Percentiles rank a stretch among this genome's conserved stretches.
These are phyloP conservation scores for Phoenicopterus ruber DNA, from an alignment of 2,113 vertebrate genomes.

Conservation along the genomic window DNA sequence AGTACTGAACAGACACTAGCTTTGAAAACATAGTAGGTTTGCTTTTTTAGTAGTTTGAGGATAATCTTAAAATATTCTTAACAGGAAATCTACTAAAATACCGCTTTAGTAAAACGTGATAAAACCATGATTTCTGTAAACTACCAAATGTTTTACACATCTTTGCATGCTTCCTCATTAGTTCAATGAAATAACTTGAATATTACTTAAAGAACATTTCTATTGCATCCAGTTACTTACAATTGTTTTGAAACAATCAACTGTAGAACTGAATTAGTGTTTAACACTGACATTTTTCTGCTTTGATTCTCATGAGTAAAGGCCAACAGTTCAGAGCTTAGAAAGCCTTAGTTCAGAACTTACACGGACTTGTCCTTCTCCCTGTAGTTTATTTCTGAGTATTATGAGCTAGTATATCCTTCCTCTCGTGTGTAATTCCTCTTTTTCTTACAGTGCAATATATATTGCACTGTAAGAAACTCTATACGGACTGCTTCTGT, in stretches of 20 bases:
- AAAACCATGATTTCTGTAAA: neutral
- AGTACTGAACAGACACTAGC: neutral
- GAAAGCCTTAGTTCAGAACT: neutral
- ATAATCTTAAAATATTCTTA: neutral
- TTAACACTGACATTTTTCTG: neutral
- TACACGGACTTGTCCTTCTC: neutral
- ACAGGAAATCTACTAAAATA: neutral
- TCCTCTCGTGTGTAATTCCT: fast-evolving
- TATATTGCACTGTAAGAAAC: too few species aligned
- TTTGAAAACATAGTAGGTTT: neutral
- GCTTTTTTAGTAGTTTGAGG: neutral
- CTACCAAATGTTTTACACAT: neutral
- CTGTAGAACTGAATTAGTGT: neutral
- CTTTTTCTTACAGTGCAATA: neutral
- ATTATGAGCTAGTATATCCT: neutral
- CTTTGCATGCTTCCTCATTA: neutral
- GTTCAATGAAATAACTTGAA: neutral
- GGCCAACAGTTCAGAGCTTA: neutral
- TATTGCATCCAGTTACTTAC: neutral
- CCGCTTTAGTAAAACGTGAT: neutral
- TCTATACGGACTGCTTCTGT: neutral
- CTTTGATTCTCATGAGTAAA: neutral
- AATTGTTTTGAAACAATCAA: neutral
- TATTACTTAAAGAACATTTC: neutral
- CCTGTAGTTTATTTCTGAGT: neutral